Conservation (phyloP, 2,113 vertebrate genomes). For the Arothron firmamentum region DNA sequence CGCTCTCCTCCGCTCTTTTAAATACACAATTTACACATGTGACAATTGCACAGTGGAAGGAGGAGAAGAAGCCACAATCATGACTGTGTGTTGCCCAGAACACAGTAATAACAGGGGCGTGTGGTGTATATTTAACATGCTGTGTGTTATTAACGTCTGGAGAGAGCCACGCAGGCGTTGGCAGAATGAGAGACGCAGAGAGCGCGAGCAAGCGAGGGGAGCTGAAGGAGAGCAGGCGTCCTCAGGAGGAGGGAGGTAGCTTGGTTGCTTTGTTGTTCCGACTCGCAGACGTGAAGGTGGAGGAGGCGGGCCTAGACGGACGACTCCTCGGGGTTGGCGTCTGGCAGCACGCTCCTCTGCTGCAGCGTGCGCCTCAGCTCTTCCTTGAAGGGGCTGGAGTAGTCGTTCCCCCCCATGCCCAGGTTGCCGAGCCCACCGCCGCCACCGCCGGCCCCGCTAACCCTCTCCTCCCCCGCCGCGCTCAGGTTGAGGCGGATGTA, state of each 20-base stretch:
- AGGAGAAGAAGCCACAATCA: slow-evolving; percentile 43
- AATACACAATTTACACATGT: slow-evolving; percentile 69
- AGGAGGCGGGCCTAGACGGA: slow-evolving; percentile 78
- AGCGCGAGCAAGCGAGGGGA: slow-evolving; percentile 27
- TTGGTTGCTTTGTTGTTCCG: slow-evolving; percentile 65
- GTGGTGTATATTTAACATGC: slow-evolving; percentile 60
- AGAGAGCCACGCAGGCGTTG: slow-evolving; percentile 66
- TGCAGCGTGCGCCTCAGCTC: slow-evolving; percentile 80
- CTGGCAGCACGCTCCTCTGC: slow-evolving; percentile 89
- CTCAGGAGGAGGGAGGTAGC: slow-evolving; percentile 76
- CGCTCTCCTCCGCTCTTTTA: slow-evolving; percentile 51
- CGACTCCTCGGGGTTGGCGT: slow-evolving; percentile 96
- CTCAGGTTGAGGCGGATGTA: slow-evolving; percentile 92
- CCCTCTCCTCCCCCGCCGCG: slow-evolving; percentile 81
- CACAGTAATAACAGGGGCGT: slow-evolving; percentile 51
- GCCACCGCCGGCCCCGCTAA: slow-evolving; percentile 79
- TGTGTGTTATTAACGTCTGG: slow-evolving; percentile 63
- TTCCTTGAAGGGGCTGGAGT: slow-evolving; percentile 78
- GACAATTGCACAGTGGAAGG: slow-evolving; percentile 58
- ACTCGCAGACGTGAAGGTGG: slow-evolving; percentile 22
- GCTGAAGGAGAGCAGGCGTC: slow-evolving; percentile 49
- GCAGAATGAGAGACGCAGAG: slow-evolving; percentile 38
- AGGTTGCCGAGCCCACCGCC: slow-evolving; percentile 69
- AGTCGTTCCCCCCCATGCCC: slow-evolving; percentile 72
- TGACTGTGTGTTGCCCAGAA: slow-evolving; percentile 42